Conservation (phyloP, 2,888 invertebrate species). For the Diogma glabrata region DNA sequence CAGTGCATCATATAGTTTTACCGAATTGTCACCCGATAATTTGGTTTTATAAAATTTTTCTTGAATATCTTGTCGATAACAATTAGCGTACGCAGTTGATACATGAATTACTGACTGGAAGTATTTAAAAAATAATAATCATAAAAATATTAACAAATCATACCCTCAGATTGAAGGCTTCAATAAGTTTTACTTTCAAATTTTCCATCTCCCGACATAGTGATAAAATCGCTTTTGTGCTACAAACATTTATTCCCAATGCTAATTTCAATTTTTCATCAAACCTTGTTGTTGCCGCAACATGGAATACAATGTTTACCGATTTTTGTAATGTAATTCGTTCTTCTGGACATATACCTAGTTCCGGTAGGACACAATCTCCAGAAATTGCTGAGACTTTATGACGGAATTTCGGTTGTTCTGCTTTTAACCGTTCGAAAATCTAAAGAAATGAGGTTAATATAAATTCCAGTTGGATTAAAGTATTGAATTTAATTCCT, state of each 20-base stretch:
- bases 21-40: conserved; percentile 29
- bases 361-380: conserved; percentile 30
- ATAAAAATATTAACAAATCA: neutral
- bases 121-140: conserved; percentile 15
- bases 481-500: conserved; percentile 18
- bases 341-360: conserved; percentile 34
- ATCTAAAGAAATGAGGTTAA: neutral
- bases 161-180: conserved; percentile 23
- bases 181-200: too few relatives aligned
- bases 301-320: conserved; percentile 61
- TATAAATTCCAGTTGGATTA: neutral
- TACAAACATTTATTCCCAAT: conserved; percentile 55
- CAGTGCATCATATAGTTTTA: conserved; percentile 27
- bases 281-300: conserved; percentile 79
- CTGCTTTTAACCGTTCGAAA: conserved; percentile 21
- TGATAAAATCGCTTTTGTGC: conserved; percentile 49
- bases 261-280: conserved; percentile 57
- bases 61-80: conserved; percentile 33
- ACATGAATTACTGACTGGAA: conserved; percentile 50
- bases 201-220: conserved; percentile 51
- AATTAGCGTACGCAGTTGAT: conserved; percentile 59
- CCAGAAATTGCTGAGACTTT: conserved; percentile 34
- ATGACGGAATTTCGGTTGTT: conserved; percentile 27
- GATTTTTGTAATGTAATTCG: conserved; percentile 26
- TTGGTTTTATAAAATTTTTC: conserved; percentile 35